Conservation (phyloP, 2,113 vertebrate genomes). For the Todiramphus chloris region DNA sequence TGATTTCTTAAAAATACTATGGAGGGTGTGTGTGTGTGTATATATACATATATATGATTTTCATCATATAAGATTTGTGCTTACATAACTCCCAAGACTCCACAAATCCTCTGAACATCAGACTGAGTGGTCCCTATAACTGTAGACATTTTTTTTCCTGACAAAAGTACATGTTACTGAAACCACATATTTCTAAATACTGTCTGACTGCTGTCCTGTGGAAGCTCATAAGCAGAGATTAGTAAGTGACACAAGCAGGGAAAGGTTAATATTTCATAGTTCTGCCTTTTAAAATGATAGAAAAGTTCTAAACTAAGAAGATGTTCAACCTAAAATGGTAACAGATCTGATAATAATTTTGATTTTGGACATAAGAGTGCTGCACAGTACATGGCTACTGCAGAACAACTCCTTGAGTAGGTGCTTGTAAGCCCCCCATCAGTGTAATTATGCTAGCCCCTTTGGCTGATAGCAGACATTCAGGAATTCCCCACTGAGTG, state of each 20-base stretch:
- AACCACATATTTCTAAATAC: background rate
- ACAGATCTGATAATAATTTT: background rate
- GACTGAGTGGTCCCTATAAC: background rate
- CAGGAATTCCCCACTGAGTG: background rate
- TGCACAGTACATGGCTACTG: background rate
- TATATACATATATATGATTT: too few species aligned
- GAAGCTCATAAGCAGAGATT: background rate
- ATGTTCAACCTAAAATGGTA: background rate
- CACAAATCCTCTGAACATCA: background rate
- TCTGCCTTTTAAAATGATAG: background rate
- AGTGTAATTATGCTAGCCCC: background rate
- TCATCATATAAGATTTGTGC: background rate
- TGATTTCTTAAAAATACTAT: background rate
- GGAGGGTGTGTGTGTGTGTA: background rate
- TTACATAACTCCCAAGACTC: background rate
- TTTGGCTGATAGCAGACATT: background rate
- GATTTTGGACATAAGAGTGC: background rate
- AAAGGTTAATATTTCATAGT: conserved; percentile 22
- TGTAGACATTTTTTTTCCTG: background rate
- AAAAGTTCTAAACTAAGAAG: background rate
- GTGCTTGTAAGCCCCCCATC: fast-evolving
- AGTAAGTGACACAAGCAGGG: background rate
- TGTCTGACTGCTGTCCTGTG: background rate
- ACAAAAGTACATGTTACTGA: conserved; percentile 10
- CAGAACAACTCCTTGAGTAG: background rate